phyloP scores from a whole-genome alignment of 2,888 invertebrate species.

The Sialis fuliginosa region DNA sequence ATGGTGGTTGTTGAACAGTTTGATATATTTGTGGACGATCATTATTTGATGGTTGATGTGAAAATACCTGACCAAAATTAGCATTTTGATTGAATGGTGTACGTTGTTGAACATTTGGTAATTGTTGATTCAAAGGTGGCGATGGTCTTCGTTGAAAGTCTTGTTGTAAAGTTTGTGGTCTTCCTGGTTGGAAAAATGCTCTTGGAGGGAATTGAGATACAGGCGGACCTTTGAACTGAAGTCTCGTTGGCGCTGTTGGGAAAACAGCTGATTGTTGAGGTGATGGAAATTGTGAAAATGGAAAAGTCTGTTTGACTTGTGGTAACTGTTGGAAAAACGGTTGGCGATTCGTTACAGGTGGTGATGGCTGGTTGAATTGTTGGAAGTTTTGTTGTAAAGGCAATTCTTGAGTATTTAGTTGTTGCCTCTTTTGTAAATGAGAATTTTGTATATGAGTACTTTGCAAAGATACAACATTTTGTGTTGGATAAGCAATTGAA shows the following conservation, averaged over 20 bases:
- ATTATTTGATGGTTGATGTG: conserved; percentile 9
- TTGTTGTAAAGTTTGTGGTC: conserved; percentile 20
- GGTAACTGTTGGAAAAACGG: background rate
- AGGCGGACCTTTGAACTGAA: conserved; percentile 21
- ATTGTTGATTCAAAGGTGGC: conserved; percentile 19
- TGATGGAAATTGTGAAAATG: background rate
- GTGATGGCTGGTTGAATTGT: conserved; percentile 19
- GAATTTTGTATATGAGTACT: conserved; percentile 11
- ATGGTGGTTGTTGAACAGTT: conserved; percentile 6
- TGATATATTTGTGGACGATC: conserved; percentile 8
- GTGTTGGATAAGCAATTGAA: conserved; percentile 31
- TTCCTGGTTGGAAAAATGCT: conserved; percentile 20
- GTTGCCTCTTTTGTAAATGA: conserved; percentile 8
- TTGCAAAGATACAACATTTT: conserved; percentile 9
- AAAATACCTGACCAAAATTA: conserved; percentile 12
- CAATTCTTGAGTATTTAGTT: conserved; percentile 8
- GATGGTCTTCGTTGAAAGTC: conserved; percentile 11
- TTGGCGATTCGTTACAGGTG: conserved; percentile 30
- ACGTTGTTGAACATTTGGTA: conserved; percentile 14
- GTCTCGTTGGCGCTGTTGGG: conserved; percentile 10
- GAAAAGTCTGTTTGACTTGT: background rate
- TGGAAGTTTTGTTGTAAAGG: conserved; percentile 19
- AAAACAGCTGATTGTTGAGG: conserved; percentile 23
- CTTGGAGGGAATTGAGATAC: conserved; percentile 17
- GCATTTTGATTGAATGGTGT: conserved; percentile 9